phyloP scores from a whole-genome alignment of 2,113 vertebrate species.

The Chrysochloris asiatica region DNA sequence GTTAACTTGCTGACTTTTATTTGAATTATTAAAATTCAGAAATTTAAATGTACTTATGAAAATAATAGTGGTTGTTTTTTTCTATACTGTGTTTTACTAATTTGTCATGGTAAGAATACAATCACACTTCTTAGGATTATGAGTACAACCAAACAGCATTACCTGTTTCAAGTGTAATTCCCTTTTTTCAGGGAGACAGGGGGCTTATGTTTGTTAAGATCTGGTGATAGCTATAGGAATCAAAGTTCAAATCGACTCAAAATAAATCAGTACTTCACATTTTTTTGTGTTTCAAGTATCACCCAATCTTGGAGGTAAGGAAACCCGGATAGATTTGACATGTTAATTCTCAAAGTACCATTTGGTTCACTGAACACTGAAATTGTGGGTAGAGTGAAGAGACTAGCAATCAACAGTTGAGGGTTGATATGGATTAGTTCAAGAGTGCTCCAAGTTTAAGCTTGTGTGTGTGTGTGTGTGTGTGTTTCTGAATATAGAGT shows the following conservation, averaged over 20 bases:
- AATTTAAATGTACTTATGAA: conserved; percentile 83
- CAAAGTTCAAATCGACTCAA: not conserved
- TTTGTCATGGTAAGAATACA: conserved; percentile 13
- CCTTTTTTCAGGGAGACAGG: not conserved
- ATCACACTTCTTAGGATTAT: not conserved
- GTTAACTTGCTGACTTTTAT: conserved; percentile 79
- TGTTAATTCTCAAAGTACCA: not conserved
- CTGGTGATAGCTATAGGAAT: not conserved
- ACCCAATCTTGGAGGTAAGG: not conserved
- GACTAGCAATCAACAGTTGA: not conserved
- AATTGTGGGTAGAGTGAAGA: not conserved
- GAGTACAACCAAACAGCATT: not conserved
- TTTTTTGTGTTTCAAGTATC: not conserved
- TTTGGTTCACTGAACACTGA: not conserved
- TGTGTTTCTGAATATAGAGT: too few relatives aligned
- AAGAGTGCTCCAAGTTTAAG: not conserved
- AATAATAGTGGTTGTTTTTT: not conserved
- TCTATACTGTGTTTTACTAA: not conserved
- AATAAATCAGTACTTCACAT: not conserved
- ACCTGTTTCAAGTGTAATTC: not conserved
- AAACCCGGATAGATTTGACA: not conserved
- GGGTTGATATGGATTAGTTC: not conserved
- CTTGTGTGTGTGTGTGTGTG: too few relatives aligned
- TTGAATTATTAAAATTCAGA: conserved; percentile 82
- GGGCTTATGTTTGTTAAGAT: not conserved